Base-by-base conservation (phyloP, 2,797 vertebrate species). In the Chelmon rostratus region DNA sequence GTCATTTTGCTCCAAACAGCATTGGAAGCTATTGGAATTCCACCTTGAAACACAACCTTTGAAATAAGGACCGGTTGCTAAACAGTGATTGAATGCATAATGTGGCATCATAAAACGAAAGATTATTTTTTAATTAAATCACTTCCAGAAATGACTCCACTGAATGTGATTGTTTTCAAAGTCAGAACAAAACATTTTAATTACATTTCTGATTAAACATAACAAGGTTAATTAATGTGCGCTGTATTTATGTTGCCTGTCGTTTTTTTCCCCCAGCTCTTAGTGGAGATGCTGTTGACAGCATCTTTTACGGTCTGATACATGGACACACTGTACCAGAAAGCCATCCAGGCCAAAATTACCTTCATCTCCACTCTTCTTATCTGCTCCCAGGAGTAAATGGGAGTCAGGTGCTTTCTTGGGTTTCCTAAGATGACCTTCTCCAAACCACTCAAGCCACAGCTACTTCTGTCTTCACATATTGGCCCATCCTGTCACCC, bases 301-400 rank as follows among this genome's bases (percentile, higher is more conserved):
- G 56, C 57, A 76, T 73, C 15, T 85, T 86, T 82, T 82, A 81
- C 77, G 74, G 61, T 79, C 76, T 63, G 73, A 84, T 84, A 83
- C 1, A 23, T 65, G 75, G 70, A 78, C 70, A 44, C 28, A 49
- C 61, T 50, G 54, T 54, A 75, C 28, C 37, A 71, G 37, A 69
- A 59, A 81, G 54, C 62, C 59, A 66, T 47, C 13, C 53, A 28
- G 70, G 23, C 37, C 75, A 73, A 79, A 83, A 81, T 82, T 52
- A 79, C 59, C 59, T 57, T 69, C 50, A 75, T 83, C 66, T 71
- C 49, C 5, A 15, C 66, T 82, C 74, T 71, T 79, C 58, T 82
- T 85, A 85, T 85, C 82, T 65, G 38, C 62, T 68, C 18, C 37
- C n/a, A 21, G 25, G 49, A 70, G 70, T 69, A 44, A 87, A 77